These are phyloP conservation scores for Panthera leo DNA, from an alignment of 2,113 vertebrate genomes.

Conservation along the genomic window DNA sequence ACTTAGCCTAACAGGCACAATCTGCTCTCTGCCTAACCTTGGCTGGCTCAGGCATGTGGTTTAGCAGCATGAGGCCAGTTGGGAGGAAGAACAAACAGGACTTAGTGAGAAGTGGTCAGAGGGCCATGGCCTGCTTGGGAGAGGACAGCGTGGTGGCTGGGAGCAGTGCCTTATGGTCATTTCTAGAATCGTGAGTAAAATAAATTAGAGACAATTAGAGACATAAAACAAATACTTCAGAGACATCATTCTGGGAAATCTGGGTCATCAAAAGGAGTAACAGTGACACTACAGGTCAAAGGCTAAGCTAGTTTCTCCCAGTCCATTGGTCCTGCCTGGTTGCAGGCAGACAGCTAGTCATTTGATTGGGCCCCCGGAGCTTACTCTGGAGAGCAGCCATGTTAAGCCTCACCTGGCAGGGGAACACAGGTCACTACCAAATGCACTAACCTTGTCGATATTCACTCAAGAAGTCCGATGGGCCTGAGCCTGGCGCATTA, in stretches of 20 bases:
- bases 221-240: neutral
- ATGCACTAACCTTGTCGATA: neutral
- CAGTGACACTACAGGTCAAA: neutral
- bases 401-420: neutral
- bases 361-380: neutral
- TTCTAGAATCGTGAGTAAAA: conserved; percentile 43
- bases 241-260: conserved; percentile 14
- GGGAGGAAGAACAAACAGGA: neutral
- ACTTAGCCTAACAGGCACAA: neutral
- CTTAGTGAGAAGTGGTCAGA: neutral
- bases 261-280: neutral
- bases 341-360: neutral
- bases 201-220: neutral
- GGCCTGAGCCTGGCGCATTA: neutral
- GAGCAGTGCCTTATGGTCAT: neutral
- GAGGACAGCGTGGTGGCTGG: neutral
- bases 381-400: neutral
- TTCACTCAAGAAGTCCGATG: neutral
- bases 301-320: neutral
- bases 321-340: neutral
- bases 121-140: neutral
- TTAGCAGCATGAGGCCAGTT: neutral
- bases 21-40: neutral
- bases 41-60: neutral
- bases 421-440: neutral